Conservation (phyloP, 2,888 invertebrate genomes). For the Agonum fuliginosum region DNA sequence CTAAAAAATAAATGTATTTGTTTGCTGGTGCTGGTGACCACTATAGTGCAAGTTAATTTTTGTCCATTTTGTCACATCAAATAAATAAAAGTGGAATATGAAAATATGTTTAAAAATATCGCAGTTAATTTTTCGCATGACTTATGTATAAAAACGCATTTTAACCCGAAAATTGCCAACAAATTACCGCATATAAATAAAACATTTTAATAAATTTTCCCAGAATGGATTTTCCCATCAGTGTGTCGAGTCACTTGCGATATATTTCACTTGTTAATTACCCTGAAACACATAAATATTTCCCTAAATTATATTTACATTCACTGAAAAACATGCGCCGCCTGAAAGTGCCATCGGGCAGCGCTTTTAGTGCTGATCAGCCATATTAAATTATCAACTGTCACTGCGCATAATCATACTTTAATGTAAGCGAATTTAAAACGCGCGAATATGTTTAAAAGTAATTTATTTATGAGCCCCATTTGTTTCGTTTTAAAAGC, state of each 20-base stretch:
- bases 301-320: slow-evolving; percentile 53
- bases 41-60: too few species aligned
- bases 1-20: too few species aligned
- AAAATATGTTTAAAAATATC: too few species aligned
- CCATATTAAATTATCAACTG: slow-evolving; percentile 55
- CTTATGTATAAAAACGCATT: slow-evolving; percentile 24
- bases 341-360: slow-evolving; percentile 41
- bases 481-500: slow-evolving; percentile 49
- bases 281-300: slow-evolving; percentile 48
- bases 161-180: background rate
- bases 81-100: too few species aligned
- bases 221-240: slow-evolving; percentile 6
- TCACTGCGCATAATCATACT: slow-evolving; percentile 51
- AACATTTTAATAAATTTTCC: slow-evolving; percentile 44
- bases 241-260: background rate
- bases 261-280: slow-evolving; percentile 38
- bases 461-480: slow-evolving; percentile 53
- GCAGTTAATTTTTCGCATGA: too few species aligned
- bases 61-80: too few species aligned
- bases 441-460: slow-evolving; percentile 56
- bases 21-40: too few species aligned
- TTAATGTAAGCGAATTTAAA: slow-evolving; percentile 54
- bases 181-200: slow-evolving; percentile 26
- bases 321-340: slow-evolving; percentile 52
- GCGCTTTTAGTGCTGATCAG: slow-evolving; percentile 44